Evolutionary conservation across 2,113 vertebrate species (phyloP).

Genomic region (Odontesthes bonariensis): DNA sequence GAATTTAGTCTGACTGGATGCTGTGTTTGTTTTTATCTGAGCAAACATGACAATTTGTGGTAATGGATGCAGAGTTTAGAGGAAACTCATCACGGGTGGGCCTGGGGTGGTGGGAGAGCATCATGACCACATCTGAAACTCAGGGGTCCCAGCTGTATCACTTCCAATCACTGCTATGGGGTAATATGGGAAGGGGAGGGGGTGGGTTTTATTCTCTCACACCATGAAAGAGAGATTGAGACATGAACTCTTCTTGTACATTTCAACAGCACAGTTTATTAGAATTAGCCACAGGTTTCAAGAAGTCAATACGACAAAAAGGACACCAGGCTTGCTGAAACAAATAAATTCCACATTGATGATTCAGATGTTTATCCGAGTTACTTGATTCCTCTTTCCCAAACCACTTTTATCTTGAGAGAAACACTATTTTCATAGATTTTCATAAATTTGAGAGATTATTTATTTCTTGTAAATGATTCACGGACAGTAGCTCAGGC

Average conservation of each 20-base stretch:
- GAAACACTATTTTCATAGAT: slow-evolving; percentile 5
- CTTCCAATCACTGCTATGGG: slow-evolving; percentile 71
- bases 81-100: slow-evolving; percentile 51
- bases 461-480: slow-evolving; percentile 17
- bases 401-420: slow-evolving; percentile 1
- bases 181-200: background rate
- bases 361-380: slow-evolving; percentile 36
- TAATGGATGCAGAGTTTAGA: slow-evolving; percentile 44
- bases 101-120: slow-evolving; percentile 19
- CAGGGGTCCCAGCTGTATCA: slow-evolving; percentile 57
- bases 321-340: background rate
- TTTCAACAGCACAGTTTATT: slow-evolving; percentile 9
- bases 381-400: slow-evolving; percentile 22
- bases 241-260: slow-evolving; percentile 12
- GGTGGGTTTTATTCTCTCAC: slow-evolving; percentile 27
- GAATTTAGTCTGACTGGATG: slow-evolving; percentile 42
- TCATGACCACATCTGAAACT: slow-evolving; percentile 39
- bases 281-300: slow-evolving; percentile 26
- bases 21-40: slow-evolving; percentile 23
- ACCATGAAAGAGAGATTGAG: slow-evolving; percentile 5
- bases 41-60: slow-evolving; percentile 45
- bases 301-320: background rate
- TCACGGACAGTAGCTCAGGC: background rate
- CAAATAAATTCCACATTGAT: slow-evolving; percentile 41
- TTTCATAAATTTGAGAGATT: background rate